A percentile compares a stretch with the other conserved stretches of the same genome.
phyloP scores from a whole-genome alignment of 2,888 invertebrate species.

The Rhamnusium bicolor region DNA sequence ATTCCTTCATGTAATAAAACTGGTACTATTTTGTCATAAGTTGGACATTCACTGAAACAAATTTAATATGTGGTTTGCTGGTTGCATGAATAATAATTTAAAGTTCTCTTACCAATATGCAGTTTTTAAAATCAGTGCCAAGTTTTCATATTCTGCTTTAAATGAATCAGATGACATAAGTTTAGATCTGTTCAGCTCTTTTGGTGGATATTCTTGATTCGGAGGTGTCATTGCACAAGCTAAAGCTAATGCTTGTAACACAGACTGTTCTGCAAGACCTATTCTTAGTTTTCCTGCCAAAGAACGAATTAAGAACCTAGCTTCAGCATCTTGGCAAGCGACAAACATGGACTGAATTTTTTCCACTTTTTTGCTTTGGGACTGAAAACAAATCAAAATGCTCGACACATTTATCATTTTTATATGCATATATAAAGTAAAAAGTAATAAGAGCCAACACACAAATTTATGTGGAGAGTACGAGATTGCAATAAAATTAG shows the following conservation, averaged over 20 bases:
- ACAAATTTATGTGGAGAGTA: no score
- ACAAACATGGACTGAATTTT: constrained; percentile 94
- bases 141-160: constrained; percentile 83
- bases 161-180: constrained; percentile 78
- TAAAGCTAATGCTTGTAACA: constrained; percentile 90
- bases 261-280: constrained; percentile 97
- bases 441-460: no score
- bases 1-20: constrained; percentile 86
- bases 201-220: constrained; percentile 76
- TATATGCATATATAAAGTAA: no score
- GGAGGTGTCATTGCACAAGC: constrained; percentile 89
- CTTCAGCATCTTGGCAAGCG: constrained; percentile 90
- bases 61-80: neutral
- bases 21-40: constrained; percentile 89
- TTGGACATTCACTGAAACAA: constrained; percentile 89
- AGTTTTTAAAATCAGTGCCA: constrained; percentile 87
- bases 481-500: no score
- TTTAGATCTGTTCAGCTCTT: constrained; percentile 77
- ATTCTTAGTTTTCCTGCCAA: constrained; percentile 95
- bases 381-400: constrained; percentile 72
- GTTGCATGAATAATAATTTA: no score
- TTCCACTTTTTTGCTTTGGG: constrained; percentile 88
- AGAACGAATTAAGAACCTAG: constrained; percentile 91
- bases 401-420: no score
- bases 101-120: constrained; percentile 83